Evolutionary conservation across 2,113 vertebrate species (phyloP), one percentile per base, ranked within the genome.

Genomic region (Grallaria varia): DNA sequence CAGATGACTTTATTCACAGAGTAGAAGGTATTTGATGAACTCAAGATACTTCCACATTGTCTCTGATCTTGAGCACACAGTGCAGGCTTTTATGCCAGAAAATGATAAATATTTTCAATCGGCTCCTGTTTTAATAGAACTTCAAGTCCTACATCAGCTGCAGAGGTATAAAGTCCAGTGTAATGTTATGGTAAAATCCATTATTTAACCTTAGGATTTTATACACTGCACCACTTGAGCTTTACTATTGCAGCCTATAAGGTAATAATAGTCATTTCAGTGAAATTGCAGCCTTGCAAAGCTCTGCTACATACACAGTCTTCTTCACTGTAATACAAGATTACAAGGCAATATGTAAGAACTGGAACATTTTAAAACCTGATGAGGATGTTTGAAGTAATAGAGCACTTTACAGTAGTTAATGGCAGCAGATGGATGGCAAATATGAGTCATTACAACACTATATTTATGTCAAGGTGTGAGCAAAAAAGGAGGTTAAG

Each of bases 261-360:
- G 67, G 64, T 95, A 94, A 93, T 81, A 96, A 94, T 59, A 93
- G 80, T 58, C 2, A 92, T 96, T 96, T 91, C 62, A 87, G 72
- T 72, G 89, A 96, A 97, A 97, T 77, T 96, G 87, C 50, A 96
- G 71, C 28, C 87, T 95, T 84, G 72, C 35, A 89, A 91, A 94
- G 39, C 58, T 75, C 72, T 90, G 33, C 85, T 92, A 40, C 13
- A 63, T 52, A 85, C 82, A 90, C 77, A 78, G 47, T 9, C 35
- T 37, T 63, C 60, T 89, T 85, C 67, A 74, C 66, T 50, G 72
- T 63, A 92, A 82, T 12, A 95, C 24, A 83, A 93, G 87, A 93
- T 64, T 84, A 95, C 63, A 94, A 96, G 24, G 75, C 68, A 95
- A 87, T 82, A 64, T 40, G 49, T 72, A 89, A n/a, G 80, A 74